Conservation (phyloP, 2,797 vertebrate genomes). For the Tympanoctomys barrerae region DNA sequence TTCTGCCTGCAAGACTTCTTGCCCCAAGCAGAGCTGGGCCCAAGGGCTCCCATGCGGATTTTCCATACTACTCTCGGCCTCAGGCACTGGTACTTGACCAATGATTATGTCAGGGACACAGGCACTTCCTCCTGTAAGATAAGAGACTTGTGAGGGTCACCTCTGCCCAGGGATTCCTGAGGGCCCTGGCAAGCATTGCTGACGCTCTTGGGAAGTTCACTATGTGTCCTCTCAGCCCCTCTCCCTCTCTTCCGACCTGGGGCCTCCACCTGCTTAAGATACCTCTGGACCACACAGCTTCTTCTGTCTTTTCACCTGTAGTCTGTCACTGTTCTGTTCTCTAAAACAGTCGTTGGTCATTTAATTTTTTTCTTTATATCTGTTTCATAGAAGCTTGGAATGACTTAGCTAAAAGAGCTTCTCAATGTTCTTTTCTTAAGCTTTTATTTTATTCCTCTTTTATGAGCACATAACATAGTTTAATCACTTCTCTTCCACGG, state of each 20-base stretch:
- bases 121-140: neutral
- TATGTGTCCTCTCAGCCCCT: neutral
- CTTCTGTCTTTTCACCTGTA: neutral
- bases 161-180: neutral
- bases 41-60: neutral
- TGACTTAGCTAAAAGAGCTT: neutral
- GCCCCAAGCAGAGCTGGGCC: no score
- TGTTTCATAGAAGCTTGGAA: neutral
- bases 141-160: neutral
- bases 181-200: neutral
- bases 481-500: neutral
- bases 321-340: neutral
- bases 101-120: neutral
- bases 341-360: neutral
- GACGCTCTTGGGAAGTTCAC: neutral
- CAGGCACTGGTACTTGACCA: no score
- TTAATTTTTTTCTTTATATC: neutral
- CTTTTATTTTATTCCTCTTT: neutral
- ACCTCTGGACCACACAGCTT: neutral
- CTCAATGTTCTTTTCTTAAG: neutral
- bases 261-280: neutral
- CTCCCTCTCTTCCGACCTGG: neutral
- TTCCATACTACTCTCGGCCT: neutral
- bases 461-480: neutral
- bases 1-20: neutral